Evolutionary conservation across 2,113 vertebrate genomes (phyloP).

Genomic region (Entelurus aequoreus): DNA sequence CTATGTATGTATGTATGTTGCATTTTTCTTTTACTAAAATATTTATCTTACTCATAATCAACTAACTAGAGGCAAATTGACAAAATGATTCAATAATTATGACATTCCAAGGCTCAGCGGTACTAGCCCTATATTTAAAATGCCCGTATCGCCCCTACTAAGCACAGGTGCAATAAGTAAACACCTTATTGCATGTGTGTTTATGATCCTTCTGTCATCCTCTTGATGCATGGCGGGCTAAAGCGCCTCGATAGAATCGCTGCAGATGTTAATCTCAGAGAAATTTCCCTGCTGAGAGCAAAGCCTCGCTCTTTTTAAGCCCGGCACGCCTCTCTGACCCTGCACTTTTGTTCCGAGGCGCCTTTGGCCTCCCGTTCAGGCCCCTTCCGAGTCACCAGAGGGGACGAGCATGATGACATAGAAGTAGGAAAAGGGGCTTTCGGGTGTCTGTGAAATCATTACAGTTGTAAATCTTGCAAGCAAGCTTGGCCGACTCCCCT

Average conservation of each 20-base stretch:
- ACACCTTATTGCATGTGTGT: not conserved
- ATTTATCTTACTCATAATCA: too few relatives aligned
- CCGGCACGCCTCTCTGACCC: conserved; percentile 36
- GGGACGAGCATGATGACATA: not conserved
- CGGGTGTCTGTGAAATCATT: conserved; percentile 47
- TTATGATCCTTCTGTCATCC: not conserved
- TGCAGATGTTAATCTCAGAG: conserved; percentile 48
- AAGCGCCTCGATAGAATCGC: conserved; percentile 26
- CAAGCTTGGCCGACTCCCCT: conserved; percentile 25
- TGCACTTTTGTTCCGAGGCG: conserved; percentile 39
- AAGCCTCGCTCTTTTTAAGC: conserved; percentile 40
- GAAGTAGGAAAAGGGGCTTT: conserved; percentile 22
- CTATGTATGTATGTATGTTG: too few relatives aligned
- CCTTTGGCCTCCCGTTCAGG: conserved; percentile 40
- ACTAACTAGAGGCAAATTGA: too few relatives aligned
- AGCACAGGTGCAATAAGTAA: too few relatives aligned
- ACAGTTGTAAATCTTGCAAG: conserved; percentile 54
- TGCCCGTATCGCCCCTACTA: too few relatives aligned
- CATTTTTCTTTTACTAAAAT: too few relatives aligned
- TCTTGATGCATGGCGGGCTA: conserved; percentile 5
- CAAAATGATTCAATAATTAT: too few relatives aligned
- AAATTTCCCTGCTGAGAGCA: conserved; percentile 47
- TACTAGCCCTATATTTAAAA: too few relatives aligned
- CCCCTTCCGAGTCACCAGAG: conserved; percentile 33
- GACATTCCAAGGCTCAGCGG: too few relatives aligned